Evolutionary conservation across 1,140 invertebrate species (phyloP).

Genomic region (Ostrea denselamellosa): DNA sequence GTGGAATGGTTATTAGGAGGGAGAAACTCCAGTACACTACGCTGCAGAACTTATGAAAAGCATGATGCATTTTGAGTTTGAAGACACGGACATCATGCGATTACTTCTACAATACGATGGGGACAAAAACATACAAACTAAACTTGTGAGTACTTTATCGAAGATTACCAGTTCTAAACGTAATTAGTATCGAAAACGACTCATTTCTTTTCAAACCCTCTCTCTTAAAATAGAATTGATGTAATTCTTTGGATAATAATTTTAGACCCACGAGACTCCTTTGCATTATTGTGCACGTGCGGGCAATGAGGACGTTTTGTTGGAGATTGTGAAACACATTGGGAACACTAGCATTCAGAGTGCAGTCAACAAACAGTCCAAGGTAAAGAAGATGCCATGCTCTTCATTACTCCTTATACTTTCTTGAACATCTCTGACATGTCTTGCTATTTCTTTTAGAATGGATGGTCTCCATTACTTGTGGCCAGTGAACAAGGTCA

Average conservation of each 20-base stretch:
- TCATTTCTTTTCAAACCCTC: too few species aligned
- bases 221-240: not conserved
- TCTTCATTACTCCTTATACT: not conserved
- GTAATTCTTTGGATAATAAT: not conserved
- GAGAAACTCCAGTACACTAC: conserved; percentile 95
- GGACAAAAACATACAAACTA: conserved; percentile 91
- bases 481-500: conserved; percentile 88
- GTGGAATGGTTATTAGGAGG: conserved; percentile 83
- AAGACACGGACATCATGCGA: conserved; percentile 94
- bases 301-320: conserved; percentile 96
- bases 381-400: conserved; percentile 70
- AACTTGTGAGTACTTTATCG: conserved; percentile 80
- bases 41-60: conserved; percentile 84
- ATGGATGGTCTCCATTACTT: conserved; percentile 96
- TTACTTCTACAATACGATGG: conserved; percentile 93
- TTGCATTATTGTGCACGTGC: conserved; percentile 96
- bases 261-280: conserved; percentile 91
- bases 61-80: conserved; percentile 85
- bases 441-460: conserved; percentile 73
- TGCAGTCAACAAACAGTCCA: conserved; percentile 94
- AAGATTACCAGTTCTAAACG: not conserved
- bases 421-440: not conserved
- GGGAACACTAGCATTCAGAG: conserved; percentile 91
- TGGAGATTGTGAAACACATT: conserved; percentile 95
- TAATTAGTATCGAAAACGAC: too few species aligned